Evolutionary conservation across 2,888 invertebrate genomes (phyloP).

Genomic region (Pyrrhia umbra): DNA sequence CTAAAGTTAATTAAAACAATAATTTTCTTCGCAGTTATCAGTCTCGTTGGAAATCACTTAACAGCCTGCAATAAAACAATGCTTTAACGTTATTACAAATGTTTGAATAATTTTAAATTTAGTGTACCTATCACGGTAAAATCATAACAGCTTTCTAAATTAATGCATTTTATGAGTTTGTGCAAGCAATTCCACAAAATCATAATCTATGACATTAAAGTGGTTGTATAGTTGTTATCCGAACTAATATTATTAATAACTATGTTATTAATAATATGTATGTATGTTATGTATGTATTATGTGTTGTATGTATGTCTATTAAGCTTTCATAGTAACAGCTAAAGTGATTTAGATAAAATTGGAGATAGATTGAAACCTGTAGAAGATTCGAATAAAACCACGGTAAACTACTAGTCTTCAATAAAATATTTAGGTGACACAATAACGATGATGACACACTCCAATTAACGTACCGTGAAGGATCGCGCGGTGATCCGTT

Average conservation of each 20-base stretch:
- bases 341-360: too few species aligned
- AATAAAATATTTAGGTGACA: not conserved
- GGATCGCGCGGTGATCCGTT: conserved; percentile 43
- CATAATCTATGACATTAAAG: too few species aligned
- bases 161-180: conserved; percentile 1
- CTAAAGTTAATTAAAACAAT: not conserved
- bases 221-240: too few species aligned
- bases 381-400: too few species aligned
- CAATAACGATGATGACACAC: conserved; percentile 35
- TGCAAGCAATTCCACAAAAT: not conserved
- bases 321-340: too few species aligned
- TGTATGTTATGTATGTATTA: too few species aligned
- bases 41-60: not conserved
- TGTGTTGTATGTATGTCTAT: too few species aligned
- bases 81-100: conserved; percentile 2
- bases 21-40: not conserved
- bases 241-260: too few species aligned
- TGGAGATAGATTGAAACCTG: too few species aligned
- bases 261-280: too few species aligned
- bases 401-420: not conserved
- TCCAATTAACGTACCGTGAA: conserved; percentile 42
- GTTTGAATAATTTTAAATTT: conserved; percentile 6
- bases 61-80: conserved; percentile 29
- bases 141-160: conserved; percentile 27
- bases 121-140: not conserved